Percentiles rank a stretch among this genome's conserved stretches.
Conservation (phyloP, 2,888 invertebrate genomes). For the Temnothorax ravouxi region DNA sequence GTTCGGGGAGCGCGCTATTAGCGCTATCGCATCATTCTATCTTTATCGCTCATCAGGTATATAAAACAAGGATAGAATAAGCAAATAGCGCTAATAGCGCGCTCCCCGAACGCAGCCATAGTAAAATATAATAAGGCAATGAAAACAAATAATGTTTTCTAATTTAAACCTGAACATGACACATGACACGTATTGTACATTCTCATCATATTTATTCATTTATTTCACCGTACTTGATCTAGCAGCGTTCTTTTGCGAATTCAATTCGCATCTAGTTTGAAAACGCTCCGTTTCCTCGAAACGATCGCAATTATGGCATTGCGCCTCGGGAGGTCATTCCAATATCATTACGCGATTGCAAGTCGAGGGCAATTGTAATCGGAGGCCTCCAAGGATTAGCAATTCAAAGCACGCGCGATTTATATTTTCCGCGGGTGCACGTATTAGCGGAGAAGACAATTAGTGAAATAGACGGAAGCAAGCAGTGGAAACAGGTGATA, state of each 20-base stretch:
- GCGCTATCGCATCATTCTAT: too few species aligned
- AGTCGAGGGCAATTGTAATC: not conserved
- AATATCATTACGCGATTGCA: not conserved
- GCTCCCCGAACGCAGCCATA: too few species aligned
- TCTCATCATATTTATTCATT: not conserved
- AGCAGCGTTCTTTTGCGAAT: not conserved
- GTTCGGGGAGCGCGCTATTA: too few species aligned
- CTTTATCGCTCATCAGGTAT: too few species aligned
- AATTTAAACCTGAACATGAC: not conserved
- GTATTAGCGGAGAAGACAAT: not conserved
- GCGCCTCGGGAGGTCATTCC: not conserved
- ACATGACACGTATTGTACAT: not conserved
- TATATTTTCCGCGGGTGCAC: not conserved
- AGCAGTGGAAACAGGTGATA: too few species aligned
- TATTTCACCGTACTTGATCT: too few species aligned
- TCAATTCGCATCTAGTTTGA: not conserved
- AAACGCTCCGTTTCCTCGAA: not conserved
- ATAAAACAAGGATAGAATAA: too few species aligned
- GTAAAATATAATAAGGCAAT: too few species aligned
- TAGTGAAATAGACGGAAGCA: not conserved
- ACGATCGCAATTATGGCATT: not conserved
- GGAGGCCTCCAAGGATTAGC: slow-evolving; percentile 14
- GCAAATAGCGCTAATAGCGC: too few species aligned
- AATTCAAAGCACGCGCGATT: slow-evolving; percentile 7
- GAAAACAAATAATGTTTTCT: too few species aligned